A percentile compares a stretch with the other conserved stretches of the same genome.
These are phyloP conservation scores for Epistrophella euchroma DNA, from an alignment of 2,888 invertebrate species.

Conservation along the genomic window DNA sequence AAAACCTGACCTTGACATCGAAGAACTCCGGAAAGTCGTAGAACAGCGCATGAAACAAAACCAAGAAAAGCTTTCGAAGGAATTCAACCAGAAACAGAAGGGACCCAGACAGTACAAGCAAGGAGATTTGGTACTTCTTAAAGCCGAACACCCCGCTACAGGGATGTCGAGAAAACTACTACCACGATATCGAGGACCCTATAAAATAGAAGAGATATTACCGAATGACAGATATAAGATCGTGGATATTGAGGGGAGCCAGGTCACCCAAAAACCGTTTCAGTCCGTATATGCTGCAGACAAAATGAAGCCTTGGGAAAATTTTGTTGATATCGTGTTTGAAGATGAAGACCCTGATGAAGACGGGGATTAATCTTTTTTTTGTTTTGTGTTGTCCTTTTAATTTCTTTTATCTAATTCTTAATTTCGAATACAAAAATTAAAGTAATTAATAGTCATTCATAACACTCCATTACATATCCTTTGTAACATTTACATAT, in stretches of 20 bases:
- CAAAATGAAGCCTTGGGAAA: slow-evolving; percentile 16
- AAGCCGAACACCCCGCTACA: slow-evolving; percentile 5
- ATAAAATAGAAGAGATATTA: slow-evolving; percentile 16
- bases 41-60: background rate
- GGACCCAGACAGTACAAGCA: background rate
- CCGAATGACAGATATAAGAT: slow-evolving; percentile 30
- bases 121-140: background rate
- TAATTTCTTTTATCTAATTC: too few species aligned
- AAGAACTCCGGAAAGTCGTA: background rate
- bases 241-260: slow-evolving; percentile 17
- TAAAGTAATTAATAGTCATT: too few species aligned
- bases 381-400: too few species aligned
- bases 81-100: background rate
- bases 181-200: slow-evolving; percentile 22
- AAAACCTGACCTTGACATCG: background rate
- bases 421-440: too few species aligned
- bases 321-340: background rate
- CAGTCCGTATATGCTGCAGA: slow-evolving; percentile 26
- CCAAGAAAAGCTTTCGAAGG: background rate
- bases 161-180: slow-evolving; percentile 8
- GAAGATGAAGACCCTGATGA: background rate
- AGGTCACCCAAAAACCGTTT: slow-evolving; percentile 17
- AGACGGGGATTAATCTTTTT: background rate
- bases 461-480: too few species aligned
- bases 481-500: too few species aligned